Evolutionary conservation across 1,140 invertebrate genomes (phyloP), one percentile per base, ranked within the genome.

Genomic region (Eupristina koningsbergeri): DNA sequence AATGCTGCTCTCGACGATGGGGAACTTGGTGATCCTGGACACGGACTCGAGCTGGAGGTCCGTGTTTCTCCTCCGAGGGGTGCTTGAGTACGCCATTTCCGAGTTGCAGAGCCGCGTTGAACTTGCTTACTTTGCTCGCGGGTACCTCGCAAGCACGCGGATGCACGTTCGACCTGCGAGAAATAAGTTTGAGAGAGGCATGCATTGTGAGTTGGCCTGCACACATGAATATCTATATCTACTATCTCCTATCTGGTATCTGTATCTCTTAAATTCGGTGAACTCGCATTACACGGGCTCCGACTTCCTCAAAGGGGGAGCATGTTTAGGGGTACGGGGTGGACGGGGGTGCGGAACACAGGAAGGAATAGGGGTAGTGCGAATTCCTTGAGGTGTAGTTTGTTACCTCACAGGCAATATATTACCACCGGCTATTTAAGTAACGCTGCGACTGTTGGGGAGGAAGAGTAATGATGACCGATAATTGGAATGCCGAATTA

Each of bases 1-100:
- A 85, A 96, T 94, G 67, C 95, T 93, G 29, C 94, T 94, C 88
- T 96, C 95, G 3, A 96, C 94, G 74, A 96, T 94, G 0, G 96
- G 96, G 64, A 96, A 93, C 83, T 93, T 94, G 3, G 93, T 93
- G 34, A 96, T 94, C 82, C 95, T 93, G 39, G 93, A 93, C 22
- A 96, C 93, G 50, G 95, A 94, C 89, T 96, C 94, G 88, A 96
- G 89, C 77, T 93, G 91, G 31, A 93, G 93, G 80, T 92, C 89
- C 53, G 91, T 88, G 47, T 89, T 76, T 47, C 89, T 86, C 82
- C 84, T 80, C 45, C n/a, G 81, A 29, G 50, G 88, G 3, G 50
- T 88, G 3, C 50, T 88, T 41, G 86, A 88, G 80, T 87, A 88
- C 19, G 89, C 87, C 91, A 92, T 92, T 36, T 29, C 15, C 39